Percentiles rank a stretch among this genome's conserved stretches.
Evolutionary conservation across 2,797 vertebrate genomes (phyloP).

Genomic region (Denticeps clupeoides): DNA sequence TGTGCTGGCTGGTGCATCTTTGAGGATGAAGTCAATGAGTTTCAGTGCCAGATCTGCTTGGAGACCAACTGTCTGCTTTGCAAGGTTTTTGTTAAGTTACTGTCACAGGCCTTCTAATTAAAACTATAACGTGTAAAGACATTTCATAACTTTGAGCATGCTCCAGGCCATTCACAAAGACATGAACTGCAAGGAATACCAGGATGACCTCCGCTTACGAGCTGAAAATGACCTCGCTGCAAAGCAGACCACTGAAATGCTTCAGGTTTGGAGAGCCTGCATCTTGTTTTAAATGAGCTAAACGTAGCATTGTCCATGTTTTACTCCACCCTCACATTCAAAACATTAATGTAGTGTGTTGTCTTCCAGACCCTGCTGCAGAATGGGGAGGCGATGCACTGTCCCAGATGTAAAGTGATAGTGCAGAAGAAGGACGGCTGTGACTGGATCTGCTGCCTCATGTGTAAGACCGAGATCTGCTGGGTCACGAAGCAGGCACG

Average conservation of each 20-base stretch:
- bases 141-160: too few species aligned
- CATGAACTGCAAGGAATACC: conserved; percentile 81
- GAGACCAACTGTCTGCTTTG: conserved; percentile 74
- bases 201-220: conserved; percentile 67
- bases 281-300: not conserved
- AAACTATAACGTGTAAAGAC: too few species aligned
- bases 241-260: conserved; percentile 63
- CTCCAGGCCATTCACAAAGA: conserved; percentile 67
- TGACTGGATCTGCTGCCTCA: conserved; percentile 86
- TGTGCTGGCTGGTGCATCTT: conserved; percentile 83
- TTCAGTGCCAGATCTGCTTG: conserved; percentile 61
- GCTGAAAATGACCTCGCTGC: conserved; percentile 69
- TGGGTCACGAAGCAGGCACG: conserved; percentile 91
- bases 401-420: conserved; percentile 73
- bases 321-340: not conserved
- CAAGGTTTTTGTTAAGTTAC: too few species aligned
- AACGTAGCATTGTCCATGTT: not conserved
- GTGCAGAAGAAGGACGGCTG: conserved; percentile 93
- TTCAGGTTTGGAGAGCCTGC: conserved; percentile 47
- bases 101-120: too few species aligned
- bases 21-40: conserved; percentile 77
- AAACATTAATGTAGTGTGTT: not conserved
- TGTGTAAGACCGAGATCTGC: conserved; percentile 90
- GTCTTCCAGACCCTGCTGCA: conserved; percentile 61
- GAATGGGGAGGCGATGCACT: conserved; percentile 81